A percentile compares a stretch with the other conserved stretches of the same genome.
phyloP scores from a whole-genome alignment of 2,113 vertebrate species.

The Aix galericulata region DNA sequence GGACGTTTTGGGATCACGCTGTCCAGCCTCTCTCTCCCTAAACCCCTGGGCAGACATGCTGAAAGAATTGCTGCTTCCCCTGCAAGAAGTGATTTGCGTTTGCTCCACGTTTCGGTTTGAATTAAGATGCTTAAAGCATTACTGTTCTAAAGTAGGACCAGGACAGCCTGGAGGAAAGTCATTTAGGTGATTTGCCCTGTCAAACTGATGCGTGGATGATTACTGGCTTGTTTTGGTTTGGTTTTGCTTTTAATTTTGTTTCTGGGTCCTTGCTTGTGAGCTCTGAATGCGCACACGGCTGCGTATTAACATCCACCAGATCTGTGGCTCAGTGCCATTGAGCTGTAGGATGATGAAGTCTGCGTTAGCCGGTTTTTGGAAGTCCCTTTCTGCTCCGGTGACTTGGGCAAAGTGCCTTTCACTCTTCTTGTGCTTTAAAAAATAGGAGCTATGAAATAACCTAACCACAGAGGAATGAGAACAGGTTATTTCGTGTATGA shows the following conservation, averaged over 20 bases:
- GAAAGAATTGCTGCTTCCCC: not conserved
- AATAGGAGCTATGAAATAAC: not conserved
- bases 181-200: not conserved
- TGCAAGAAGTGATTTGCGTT: not conserved
- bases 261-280: not conserved
- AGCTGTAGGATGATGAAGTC: not conserved
- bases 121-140: slow-evolving; percentile 2
- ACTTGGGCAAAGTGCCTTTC: not conserved
- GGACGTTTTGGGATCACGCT: not conserved
- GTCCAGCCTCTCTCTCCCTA: not conserved
- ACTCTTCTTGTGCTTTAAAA: not conserved
- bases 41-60: fast-evolving
- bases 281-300: not conserved
- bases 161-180: not conserved
- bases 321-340: not conserved
- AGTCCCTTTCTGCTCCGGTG: slow-evolving; percentile 16
- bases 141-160: not conserved
- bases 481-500: not conserved
- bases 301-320: not conserved
- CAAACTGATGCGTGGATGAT: not conserved
- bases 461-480: not conserved
- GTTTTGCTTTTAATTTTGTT: slow-evolving; percentile 6
- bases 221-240: not conserved
- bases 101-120: not conserved
- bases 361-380: not conserved